Evolutionary conservation across 2,797 vertebrate genomes (phyloP).

Genomic region (Coracias cyanogaster): DNA sequence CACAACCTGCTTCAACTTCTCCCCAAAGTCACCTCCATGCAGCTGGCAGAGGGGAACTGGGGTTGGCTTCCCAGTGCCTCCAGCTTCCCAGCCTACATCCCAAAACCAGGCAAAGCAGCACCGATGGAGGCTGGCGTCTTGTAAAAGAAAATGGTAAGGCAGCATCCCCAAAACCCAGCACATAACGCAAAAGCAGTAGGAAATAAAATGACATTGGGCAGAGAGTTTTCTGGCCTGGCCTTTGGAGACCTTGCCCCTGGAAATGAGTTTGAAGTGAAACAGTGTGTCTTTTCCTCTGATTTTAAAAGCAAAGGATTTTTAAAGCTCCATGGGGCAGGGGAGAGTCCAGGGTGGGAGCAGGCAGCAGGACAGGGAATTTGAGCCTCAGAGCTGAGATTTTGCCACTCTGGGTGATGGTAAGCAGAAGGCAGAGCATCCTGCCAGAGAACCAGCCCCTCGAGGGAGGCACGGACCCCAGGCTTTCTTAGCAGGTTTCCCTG

Average conservation of each 20-base stretch:
- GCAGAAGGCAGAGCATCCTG: neutral
- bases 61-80: neutral
- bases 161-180: rapidly evolving
- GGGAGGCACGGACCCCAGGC: neutral
- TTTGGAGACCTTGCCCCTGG: conserved; percentile 19
- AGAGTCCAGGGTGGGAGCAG: neutral
- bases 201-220: neutral
- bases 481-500: neutral
- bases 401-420: neutral
- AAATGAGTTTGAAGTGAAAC: conserved; percentile 13
- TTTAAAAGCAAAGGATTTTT: neutral
- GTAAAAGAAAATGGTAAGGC: neutral
- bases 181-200: neutral
- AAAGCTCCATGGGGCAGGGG: neutral
- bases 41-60: neutral
- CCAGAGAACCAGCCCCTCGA: neutral
- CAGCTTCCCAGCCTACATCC: neutral
- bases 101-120: neutral
- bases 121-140: rapidly evolving
- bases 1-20: neutral
- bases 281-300: neutral
- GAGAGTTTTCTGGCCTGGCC: neutral
- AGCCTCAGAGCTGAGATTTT: neutral
- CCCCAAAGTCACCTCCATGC: rapidly evolving
- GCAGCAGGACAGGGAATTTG: rapidly evolving